phyloP scores from a whole-genome alignment of 2,888 invertebrate species.

The Phortica okadai region DNA sequence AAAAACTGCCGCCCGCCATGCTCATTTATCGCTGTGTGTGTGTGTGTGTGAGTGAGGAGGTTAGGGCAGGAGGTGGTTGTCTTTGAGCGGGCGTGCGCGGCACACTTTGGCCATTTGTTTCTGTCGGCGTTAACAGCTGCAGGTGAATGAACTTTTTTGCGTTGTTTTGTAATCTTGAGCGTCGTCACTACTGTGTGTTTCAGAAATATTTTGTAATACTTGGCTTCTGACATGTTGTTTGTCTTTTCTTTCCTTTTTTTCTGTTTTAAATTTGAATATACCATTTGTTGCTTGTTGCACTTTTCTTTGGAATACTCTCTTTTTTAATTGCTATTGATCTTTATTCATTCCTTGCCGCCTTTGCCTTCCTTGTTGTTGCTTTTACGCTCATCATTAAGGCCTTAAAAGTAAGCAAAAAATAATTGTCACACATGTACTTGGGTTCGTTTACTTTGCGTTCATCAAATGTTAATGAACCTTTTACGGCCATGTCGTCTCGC shows the following conservation, averaged over 20 bases:
- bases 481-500: constrained; percentile 29
- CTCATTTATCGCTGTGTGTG: neutral
- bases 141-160: constrained; percentile 70
- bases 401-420: constrained; percentile 1
- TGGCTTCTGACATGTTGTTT: constrained; percentile 9
- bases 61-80: neutral
- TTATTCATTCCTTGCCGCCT: constrained; percentile 2
- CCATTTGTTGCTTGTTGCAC: neutral
- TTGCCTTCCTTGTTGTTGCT: neutral
- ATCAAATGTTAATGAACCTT: constrained; percentile 62
- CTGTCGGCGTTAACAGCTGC: constrained; percentile 20
- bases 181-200: constrained; percentile 2
- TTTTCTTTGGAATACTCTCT: constrained; percentile 14
- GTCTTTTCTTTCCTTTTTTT: constrained; percentile 16
- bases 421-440: constrained; percentile 26
- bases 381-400: constrained; percentile 1
- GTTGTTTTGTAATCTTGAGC: constrained; percentile 65
- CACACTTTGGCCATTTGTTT: neutral
- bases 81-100: neutral
- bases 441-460: constrained; percentile 24
- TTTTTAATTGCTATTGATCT: neutral
- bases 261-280: neutral
- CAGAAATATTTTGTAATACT: neutral
- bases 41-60: neutral
- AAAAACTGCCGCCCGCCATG: neutral